Percentiles rank a stretch among this genome's conserved stretches.
phyloP scores from a whole-genome alignment of 1,140 invertebrate species.

The Aporrectodea caliginosa region DNA sequence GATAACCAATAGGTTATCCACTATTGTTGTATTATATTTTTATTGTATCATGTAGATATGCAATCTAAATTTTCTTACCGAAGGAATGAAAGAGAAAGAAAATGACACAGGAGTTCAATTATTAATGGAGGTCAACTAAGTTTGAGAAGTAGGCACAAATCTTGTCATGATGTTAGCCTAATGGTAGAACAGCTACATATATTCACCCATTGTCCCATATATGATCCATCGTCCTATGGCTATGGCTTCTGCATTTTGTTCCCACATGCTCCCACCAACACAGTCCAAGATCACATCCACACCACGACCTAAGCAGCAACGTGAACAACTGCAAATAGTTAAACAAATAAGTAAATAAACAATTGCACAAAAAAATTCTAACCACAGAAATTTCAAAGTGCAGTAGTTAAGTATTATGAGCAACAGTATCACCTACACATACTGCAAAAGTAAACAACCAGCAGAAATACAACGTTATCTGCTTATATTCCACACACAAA shows the following conservation, averaged over 20 bases:
- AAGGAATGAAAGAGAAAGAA: too few relatives aligned
- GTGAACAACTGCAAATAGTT: neutral
- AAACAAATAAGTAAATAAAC: neutral
- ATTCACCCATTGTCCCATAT: slow-evolving; percentile 52
- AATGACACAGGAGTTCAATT: too few relatives aligned
- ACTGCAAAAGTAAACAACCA: neutral
- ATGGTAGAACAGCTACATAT: too few relatives aligned
- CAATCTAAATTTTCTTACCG: too few relatives aligned
- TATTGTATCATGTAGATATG: too few relatives aligned
- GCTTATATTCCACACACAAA: too few relatives aligned
- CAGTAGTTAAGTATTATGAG: neutral
- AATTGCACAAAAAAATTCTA: neutral
- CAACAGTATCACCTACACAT: neutral
- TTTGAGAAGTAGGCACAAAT: too few relatives aligned
- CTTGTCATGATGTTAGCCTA: too few relatives aligned
- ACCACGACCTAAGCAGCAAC: slow-evolving; percentile 41
- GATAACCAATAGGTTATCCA: too few relatives aligned
- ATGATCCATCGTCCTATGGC: slow-evolving; percentile 50
- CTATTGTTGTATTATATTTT: too few relatives aligned
- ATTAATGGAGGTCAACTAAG: too few relatives aligned
- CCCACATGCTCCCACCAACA: slow-evolving; percentile 50
- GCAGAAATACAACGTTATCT: too few relatives aligned
- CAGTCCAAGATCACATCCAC: slow-evolving; percentile 53
- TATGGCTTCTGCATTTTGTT: slow-evolving; percentile 47
- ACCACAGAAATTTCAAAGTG: neutral